Conservation (phyloP, 2,113 vertebrate genomes). For the Mixornis gularis region DNA sequence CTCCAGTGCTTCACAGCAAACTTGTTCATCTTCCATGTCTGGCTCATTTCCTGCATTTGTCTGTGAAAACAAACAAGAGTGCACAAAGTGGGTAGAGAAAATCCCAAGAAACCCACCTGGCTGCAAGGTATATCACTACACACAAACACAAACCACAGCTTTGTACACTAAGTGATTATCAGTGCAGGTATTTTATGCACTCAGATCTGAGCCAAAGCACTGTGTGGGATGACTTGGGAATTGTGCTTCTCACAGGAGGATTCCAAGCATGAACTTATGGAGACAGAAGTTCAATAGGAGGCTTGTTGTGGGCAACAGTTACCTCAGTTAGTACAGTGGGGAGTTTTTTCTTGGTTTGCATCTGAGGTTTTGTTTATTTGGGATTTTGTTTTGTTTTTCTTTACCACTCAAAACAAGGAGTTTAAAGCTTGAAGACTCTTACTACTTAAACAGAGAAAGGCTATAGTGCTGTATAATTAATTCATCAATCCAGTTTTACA, state of each 20-base stretch:
- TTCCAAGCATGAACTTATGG: background rate
- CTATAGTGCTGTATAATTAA: background rate
- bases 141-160: background rate
- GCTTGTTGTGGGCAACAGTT: background rate
- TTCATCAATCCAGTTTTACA: background rate
- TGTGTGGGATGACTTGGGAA: background rate
- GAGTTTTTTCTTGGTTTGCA: background rate
- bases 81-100: background rate
- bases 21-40: conserved; percentile 94
- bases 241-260: background rate
- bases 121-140: background rate
- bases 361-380: background rate
- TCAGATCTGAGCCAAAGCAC: background rate
- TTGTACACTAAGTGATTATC: background rate
- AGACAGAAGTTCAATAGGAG: background rate
- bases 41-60: conserved; percentile 93
- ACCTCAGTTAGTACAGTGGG: background rate
- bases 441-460: background rate
- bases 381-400: background rate
- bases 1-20: conserved; percentile 97
- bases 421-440: background rate
- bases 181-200: background rate
- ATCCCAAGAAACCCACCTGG: background rate
- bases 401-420: background rate
- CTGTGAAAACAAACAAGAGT: conserved; percentile 69